Evolutionary conservation across 2,888 invertebrate genomes (phyloP), one percentile per base, ranked within the genome.

Genomic region (Pterobdella sp.): DNA sequence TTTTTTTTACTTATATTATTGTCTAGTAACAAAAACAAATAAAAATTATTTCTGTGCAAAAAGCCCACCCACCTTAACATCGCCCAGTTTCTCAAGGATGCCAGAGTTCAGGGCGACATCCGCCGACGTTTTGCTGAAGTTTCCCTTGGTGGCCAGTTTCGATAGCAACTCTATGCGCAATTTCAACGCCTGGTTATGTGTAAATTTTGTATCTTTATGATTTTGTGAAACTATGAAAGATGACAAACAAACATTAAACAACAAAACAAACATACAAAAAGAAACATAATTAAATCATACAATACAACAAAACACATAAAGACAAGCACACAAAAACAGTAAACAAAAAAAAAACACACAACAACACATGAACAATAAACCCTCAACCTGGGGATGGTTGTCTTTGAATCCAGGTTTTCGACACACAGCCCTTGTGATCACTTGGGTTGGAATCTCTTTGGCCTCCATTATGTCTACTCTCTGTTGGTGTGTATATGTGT

Each of bases 321-420:
- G 4, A 26, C 7, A 63, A 63, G 63, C n/a, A 63, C 7, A 26
- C 4, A 26, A 63, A 63, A 63, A 63, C n/a, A 26, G 10, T 63
- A 63, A 63, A 14, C 7, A 63, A 63, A 42, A 7, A 42, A 42
- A 18, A 18, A 42, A 18, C 18, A 18, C 42, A 42, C 7, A 42
- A 14, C 22, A 22, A 22, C 22, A 14, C 10, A 22, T 42, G 49
- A 22, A 14, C 49, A 42, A 14, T 22, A 63, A 3, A 34, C 36
- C 10, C 1, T 22, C 73, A 74, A 82, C 83, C 86, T 94, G 93
- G 76, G 94, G 92, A 82, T 94, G 94, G 74, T 90, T 93, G 80
- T 94, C 94, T 81, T 92, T 87, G 35, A 88, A 84, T 0, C 94
- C 94, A 0, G 94, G 94, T 81, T 93, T 94, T 80, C 88, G 90